Percentiles rank a stretch among this genome's conserved stretches.
These are phyloP conservation scores for Valencia hispanica DNA, from an alignment of 2,797 vertebrate species.

Conservation along the genomic window DNA sequence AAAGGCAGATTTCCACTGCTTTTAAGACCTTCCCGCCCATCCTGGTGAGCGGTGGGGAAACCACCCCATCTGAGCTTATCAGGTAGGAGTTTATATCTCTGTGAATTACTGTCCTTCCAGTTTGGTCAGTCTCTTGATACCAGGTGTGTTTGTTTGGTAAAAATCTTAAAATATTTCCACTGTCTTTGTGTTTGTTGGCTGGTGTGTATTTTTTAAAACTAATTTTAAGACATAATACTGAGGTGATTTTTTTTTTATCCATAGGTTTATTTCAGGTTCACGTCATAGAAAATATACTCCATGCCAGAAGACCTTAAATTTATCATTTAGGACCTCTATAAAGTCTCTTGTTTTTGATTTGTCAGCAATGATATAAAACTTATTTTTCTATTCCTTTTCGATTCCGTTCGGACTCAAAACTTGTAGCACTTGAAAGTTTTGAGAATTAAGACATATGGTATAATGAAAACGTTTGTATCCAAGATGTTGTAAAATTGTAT, in stretches of 20 bases:
- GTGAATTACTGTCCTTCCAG: conserved; percentile 14
- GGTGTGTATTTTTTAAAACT: background rate
- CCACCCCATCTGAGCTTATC: conserved; percentile 32
- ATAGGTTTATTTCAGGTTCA: background rate
- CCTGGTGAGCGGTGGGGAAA: conserved; percentile 33
- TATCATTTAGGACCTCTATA: background rate
- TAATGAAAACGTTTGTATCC: background rate
- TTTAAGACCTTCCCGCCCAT: no score
- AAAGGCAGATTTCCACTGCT: conserved; percentile 38
- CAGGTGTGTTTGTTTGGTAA: conserved; percentile 11
- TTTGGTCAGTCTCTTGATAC: conserved; percentile 1
- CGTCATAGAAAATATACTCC: background rate
- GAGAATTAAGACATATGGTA: background rate
- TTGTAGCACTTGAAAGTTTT: background rate
- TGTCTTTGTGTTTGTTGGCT: background rate
- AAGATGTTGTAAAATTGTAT: background rate
- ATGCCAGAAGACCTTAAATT: background rate
- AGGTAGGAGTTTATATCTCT: conserved; percentile 40
- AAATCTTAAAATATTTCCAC: background rate
- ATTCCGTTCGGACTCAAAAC: background rate
- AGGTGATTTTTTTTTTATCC: background rate
- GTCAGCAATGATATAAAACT: background rate
- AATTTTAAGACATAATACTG: background rate
- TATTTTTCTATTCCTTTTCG: background rate
- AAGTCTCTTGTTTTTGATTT: background rate